phyloP scores from a whole-genome alignment of 2,888 invertebrate genomes.

The Meliscaeva auricollis region DNA sequence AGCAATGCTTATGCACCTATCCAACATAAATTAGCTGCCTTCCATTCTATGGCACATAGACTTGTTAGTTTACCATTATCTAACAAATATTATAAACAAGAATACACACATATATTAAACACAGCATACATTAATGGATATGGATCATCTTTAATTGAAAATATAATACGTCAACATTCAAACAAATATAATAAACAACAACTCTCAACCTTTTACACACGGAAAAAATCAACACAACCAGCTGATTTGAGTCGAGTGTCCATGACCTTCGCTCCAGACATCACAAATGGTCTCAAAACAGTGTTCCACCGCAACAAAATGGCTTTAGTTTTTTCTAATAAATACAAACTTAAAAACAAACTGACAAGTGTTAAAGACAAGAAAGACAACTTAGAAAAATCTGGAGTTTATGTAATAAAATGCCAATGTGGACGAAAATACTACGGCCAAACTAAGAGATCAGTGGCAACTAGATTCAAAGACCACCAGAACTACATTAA shows the following conservation, averaged over 20 bases:
- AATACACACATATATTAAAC: constrained; percentile 8
- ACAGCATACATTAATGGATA: constrained; percentile 5
- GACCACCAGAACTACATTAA: too few relatives aligned
- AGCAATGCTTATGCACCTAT: constrained; percentile 15
- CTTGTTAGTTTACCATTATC: neutral
- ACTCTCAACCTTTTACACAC: neutral
- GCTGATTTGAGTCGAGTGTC: neutral
- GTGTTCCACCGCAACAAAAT: neutral
- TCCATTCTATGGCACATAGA: constrained; percentile 13
- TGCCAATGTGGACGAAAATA: too few relatives aligned
- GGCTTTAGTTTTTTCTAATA: neutral
- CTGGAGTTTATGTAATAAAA: too few relatives aligned
- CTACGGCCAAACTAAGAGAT: too few relatives aligned
- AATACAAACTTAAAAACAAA: constrained; percentile 1
- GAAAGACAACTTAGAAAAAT: too few relatives aligned
- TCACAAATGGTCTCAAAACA: too few relatives aligned
- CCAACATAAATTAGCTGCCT: neutral
- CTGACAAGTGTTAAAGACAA: neutral
- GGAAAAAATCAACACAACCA: neutral
- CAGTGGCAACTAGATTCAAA: too few relatives aligned
- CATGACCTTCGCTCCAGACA: neutral
- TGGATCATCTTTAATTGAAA: constrained; percentile 8
- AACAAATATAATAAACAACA: constrained; percentile 1
- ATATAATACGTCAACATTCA: constrained; percentile 7
- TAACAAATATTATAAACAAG: constrained; percentile 8